Base-by-base conservation (phyloP, 2,797 vertebrate genomes). In the Urophycis tenuis region DNA sequence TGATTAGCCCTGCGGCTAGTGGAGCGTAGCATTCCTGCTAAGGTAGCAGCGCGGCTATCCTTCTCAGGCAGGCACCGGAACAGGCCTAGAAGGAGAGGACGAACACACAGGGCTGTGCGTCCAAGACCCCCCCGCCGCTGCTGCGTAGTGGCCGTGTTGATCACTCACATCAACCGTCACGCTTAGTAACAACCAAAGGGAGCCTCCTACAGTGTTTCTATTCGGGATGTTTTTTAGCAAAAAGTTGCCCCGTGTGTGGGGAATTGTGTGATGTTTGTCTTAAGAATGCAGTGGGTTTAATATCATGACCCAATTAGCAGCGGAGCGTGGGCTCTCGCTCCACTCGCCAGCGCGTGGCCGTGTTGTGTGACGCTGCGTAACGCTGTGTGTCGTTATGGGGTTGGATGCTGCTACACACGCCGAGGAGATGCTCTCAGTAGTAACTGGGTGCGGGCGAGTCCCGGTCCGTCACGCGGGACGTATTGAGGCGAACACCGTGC, bases 401-500 rank as follows among this genome's bases (percentile, higher is more conserved):
- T 17, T 31, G 5, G 32, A 14, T 70, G 15, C n/a, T 70, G 15
- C n/a, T 69, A 70, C 11, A 70, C 32, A 7, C 33, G 6, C 69
- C 29, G 14, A 71, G 12, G 19, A 11, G 9, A 69, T 69, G 3
- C 22, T 71, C 33, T 33, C 69, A 6, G 29, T 71, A 9, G 30
- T 31, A 22, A 71, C 69, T 33, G 9, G 29, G 5, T 33, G 30
- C 69, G 7, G 31, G 69, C 31, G 31, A 71, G 69, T 71, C 69
- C 69, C 19, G 32, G 69, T 71, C 19, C 31, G 8, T 25, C 67
- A 17, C 29, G 2, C 30, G 11, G 32, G 80, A 75, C 83, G 82
- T 77, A 75, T 73, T 72, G 78, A 88, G 82, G 80, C 81, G 77
- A 87, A 84, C 82, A 84, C 85, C 81, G 81, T 80, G 80, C 86